phyloP scores from a whole-genome alignment of 2,113 vertebrate species.

The Pomatorhinus ruficollis region DNA sequence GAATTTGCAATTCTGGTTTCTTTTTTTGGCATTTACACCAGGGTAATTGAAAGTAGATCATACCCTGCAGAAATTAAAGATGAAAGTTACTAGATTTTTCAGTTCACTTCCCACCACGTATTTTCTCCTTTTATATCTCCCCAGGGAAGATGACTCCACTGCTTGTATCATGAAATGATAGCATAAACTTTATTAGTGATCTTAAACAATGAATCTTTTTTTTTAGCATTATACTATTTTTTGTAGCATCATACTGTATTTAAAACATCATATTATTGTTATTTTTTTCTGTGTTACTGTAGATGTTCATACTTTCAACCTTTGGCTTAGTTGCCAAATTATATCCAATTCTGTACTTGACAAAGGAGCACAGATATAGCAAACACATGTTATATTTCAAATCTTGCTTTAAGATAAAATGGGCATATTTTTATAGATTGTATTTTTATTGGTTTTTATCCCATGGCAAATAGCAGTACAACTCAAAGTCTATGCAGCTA shows the following conservation, averaged over 20 bases:
- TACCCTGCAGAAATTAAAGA: constrained; percentile 20
- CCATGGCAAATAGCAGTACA: background rate
- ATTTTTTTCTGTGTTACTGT: background rate
- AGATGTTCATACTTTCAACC: background rate
- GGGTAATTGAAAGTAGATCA: background rate
- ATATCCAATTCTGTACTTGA: background rate
- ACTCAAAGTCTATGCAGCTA: background rate
- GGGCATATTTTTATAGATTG: background rate
- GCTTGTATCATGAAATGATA: background rate
- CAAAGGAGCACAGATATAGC: background rate
- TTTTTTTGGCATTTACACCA: constrained; percentile 4
- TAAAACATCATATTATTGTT: background rate
- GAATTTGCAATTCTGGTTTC: constrained; percentile 20
- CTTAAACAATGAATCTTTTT: background rate
- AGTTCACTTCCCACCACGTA: background rate
- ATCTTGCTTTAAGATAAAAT: background rate
- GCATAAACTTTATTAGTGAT: background rate
- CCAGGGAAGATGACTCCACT: background rate
- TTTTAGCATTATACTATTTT: background rate
- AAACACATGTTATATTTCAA: background rate
- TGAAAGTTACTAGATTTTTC: constrained; percentile 16
- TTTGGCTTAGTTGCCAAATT: background rate
- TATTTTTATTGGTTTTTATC: background rate
- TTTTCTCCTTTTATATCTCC: constrained; percentile 5
- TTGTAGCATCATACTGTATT: background rate